phyloP scores from a whole-genome alignment of 2,113 vertebrate species.

The Gallinago undulata region DNA sequence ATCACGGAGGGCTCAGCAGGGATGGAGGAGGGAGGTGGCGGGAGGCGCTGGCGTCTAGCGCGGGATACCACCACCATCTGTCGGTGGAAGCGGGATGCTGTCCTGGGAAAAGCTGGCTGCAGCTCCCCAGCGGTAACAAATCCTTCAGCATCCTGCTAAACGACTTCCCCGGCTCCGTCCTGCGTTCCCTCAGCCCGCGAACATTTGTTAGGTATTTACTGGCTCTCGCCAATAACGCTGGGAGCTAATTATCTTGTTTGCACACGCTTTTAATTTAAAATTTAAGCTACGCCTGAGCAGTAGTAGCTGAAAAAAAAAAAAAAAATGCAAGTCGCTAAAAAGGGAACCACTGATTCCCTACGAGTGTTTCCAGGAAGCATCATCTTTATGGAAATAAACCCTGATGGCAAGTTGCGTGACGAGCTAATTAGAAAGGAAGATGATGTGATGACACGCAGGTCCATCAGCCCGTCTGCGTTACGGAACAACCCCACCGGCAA shows the following conservation, averaged over 20 bases:
- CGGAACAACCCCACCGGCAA: not conserved
- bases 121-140: not conserved
- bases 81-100: not conserved
- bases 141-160: not conserved
- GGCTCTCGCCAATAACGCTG: not conserved
- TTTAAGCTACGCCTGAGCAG: not conserved
- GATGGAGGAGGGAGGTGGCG: not conserved
- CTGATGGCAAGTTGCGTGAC: not conserved
- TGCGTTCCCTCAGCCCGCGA: fast-evolving
- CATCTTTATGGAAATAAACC: not conserved
- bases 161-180: fast-evolving
- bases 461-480: fast-evolving
- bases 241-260: not conserved
- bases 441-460: fast-evolving
- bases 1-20: not conserved
- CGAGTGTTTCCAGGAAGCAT: not conserved
- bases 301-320: not conserved
- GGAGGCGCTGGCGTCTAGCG: not conserved
- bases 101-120: not conserved
- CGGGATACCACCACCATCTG: slow-evolving; percentile 36
- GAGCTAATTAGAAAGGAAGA: not conserved
- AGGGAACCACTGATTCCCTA: not conserved
- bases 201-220: fast-evolving
- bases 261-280: fast-evolving
- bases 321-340: not conserved